Evolutionary conservation across 2,797 vertebrate genomes (phyloP).

Genomic region (Eospalax fontanierii): DNA sequence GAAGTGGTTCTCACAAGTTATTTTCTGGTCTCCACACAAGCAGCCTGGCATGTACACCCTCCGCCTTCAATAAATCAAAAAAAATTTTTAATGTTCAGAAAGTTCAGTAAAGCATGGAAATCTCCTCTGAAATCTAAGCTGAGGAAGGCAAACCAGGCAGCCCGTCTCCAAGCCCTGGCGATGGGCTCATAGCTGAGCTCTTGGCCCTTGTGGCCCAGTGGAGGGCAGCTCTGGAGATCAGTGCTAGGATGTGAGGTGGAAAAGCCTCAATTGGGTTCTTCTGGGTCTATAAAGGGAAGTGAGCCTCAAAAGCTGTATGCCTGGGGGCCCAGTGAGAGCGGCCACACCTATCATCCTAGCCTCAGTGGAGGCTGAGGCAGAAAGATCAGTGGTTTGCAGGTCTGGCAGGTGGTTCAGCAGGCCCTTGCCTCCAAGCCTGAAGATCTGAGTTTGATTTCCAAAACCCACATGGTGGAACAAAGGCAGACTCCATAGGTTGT

Average conservation of each 20-base stretch:
- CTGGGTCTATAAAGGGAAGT: neutral
- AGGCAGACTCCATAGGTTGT: too few species aligned
- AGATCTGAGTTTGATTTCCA: too few species aligned
- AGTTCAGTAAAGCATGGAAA: neutral
- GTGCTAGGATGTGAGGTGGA: neutral
- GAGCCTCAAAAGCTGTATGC: neutral
- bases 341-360: too few species aligned
- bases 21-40: neutral
- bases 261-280: neutral
- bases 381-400: too few species aligned
- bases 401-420: too few species aligned
- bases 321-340: too few species aligned
- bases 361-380: neutral
- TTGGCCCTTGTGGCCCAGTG: too few species aligned
- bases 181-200: too few species aligned
- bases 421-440: too few species aligned
- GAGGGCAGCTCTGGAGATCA: neutral
- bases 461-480: too few species aligned
- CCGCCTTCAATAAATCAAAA: too few species aligned
- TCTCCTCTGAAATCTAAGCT: neutral
- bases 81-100: neutral
- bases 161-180: too few species aligned
- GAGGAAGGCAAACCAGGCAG: neutral
- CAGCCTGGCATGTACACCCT: neutral
- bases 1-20: neutral